phyloP scores from a whole-genome alignment of 1,140 invertebrate species.

The Heliconius melpomene region DNA sequence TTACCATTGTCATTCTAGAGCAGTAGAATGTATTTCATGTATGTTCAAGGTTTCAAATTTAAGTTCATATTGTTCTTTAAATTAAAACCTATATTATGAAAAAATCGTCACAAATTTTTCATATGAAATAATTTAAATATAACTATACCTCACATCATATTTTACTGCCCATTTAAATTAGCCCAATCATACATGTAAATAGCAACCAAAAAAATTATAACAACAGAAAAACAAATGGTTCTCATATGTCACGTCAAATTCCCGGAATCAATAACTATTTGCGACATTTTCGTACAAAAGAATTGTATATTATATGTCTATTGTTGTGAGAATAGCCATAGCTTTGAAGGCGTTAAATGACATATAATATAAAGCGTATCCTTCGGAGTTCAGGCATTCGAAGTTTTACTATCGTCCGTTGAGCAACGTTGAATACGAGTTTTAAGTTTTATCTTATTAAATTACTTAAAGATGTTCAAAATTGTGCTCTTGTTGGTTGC shows the following conservation, averaged over 20 bases:
- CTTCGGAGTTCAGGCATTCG: constrained; percentile 13
- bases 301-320: constrained; percentile 16
- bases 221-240: constrained; percentile 6
- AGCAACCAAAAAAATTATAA: background rate
- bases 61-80: too few relatives aligned
- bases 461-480: constrained; percentile 42
- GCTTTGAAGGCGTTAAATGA: constrained; percentile 16
- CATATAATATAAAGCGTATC: constrained; percentile 28
- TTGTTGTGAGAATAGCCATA: constrained; percentile 24
- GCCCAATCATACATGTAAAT: background rate
- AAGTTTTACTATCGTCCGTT: constrained; percentile 17
- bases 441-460: constrained; percentile 18
- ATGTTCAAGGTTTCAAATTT: too few relatives aligned
- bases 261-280: constrained; percentile 20
- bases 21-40: too few relatives aligned
- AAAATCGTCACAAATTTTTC: too few relatives aligned
- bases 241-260: constrained; percentile 6
- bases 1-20: too few relatives aligned
- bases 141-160: too few relatives aligned
- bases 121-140: too few relatives aligned
- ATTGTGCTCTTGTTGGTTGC: constrained; percentile 36
- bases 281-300: constrained; percentile 27
- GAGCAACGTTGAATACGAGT: constrained; percentile 11
- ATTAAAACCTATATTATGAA: too few relatives aligned
- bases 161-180: background rate